Evolutionary conservation across 2,888 invertebrate species (phyloP).

Genomic region (Flexamia atlantica): DNA sequence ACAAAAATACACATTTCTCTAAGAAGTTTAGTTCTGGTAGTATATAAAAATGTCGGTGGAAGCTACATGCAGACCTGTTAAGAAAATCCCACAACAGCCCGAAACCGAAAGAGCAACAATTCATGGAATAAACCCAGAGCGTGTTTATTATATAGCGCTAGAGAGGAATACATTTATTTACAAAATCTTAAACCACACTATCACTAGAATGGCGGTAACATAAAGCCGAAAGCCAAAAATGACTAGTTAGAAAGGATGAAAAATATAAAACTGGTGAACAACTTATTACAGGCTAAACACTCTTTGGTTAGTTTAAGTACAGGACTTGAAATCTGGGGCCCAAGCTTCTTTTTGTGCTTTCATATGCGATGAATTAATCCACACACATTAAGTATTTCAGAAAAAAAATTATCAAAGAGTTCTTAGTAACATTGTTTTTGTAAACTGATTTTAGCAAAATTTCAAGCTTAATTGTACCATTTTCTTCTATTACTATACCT

Average conservation of each 20-base stretch:
- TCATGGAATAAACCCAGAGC: slow-evolving; percentile 21
- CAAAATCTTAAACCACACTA: not conserved
- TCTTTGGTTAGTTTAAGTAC: slow-evolving; percentile 57
- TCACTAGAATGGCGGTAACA: slow-evolving; percentile 50
- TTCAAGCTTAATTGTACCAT: too few relatives aligned
- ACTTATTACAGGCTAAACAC: slow-evolving; percentile 20
- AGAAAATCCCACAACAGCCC: slow-evolving; percentile 37
- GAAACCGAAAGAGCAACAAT: slow-evolving; percentile 1
- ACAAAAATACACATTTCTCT: slow-evolving; percentile 49
- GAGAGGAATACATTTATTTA: slow-evolving; percentile 22
- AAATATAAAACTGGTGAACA: slow-evolving; percentile 29
- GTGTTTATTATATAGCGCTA: slow-evolving; percentile 1
- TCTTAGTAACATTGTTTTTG: not conserved
- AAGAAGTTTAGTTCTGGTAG: slow-evolving; percentile 41
- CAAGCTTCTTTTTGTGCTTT: slow-evolving; percentile 52
- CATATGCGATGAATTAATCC: not conserved
- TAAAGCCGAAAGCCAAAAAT: slow-evolving; percentile 32
- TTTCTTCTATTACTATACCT: too few relatives aligned
- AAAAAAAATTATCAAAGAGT: not conserved
- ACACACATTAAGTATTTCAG: not conserved
- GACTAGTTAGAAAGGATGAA: slow-evolving; percentile 54
- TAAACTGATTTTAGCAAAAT: too few relatives aligned
- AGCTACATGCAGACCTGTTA: slow-evolving; percentile 27
- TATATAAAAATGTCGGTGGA: slow-evolving; percentile 25
- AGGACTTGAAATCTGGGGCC: slow-evolving; percentile 26